These are phyloP conservation scores for Halocynthia roretzi DNA, from an alignment of 23 tunicate genomes.

Conservation along the genomic window DNA sequence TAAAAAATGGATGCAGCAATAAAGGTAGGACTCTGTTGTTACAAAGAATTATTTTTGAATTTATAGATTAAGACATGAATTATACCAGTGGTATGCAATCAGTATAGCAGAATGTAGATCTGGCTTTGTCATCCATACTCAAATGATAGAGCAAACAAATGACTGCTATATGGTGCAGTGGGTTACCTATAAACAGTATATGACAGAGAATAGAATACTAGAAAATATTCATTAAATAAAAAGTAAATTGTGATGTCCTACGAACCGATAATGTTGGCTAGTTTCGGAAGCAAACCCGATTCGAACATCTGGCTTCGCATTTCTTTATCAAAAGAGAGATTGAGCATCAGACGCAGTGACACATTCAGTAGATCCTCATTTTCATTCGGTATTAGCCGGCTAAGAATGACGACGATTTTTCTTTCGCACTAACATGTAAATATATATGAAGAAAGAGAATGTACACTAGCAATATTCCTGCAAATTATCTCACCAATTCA, in stretches of 20 bases:
- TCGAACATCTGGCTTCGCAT: conserved; percentile 73
- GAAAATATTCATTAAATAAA: neutral
- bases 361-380: conserved; percentile 58
- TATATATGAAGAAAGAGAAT: too few relatives aligned
- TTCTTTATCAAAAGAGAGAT: conserved; percentile 82
- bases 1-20: neutral
- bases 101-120: conserved; percentile 73
- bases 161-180: conserved; percentile 30
- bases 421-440: too few relatives aligned
- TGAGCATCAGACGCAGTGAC: conserved; percentile 74
- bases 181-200: conserved; percentile 14
- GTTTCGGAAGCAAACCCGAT: conserved; percentile 57
- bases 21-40: neutral
- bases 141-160: conserved; percentile 79
- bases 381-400: conserved; percentile 38
- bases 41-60: neutral
- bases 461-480: too few relatives aligned
- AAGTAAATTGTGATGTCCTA: too few relatives aligned
- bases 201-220: neutral
- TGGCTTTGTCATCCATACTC: conserved; percentile 71
- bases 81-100: conserved; percentile 83
- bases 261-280: conserved; percentile 46
- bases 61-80: neutral
- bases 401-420: too few relatives aligned
- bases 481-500: conserved; percentile 63